Conservation (phyloP, 1,140 invertebrate genomes). For the Wiebesia pumilae region DNA sequence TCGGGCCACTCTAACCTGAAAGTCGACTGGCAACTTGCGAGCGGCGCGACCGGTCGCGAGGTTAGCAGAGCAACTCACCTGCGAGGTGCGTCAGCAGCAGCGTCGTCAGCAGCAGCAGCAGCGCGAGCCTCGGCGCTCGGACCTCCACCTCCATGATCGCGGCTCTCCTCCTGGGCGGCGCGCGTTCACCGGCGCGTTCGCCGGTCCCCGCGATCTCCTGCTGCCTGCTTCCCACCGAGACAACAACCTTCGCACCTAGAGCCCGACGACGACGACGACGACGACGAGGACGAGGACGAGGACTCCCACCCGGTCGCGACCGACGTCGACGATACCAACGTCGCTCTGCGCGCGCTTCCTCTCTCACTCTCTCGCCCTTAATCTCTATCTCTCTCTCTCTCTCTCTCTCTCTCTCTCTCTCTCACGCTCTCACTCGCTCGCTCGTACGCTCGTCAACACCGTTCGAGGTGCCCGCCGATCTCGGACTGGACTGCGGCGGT, state of each 20-base stretch:
- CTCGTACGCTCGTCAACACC: too few relatives aligned
- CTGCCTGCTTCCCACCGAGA: too few relatives aligned
- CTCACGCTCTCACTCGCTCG: neutral
- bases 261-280: neutral
- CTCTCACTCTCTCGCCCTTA: neutral
- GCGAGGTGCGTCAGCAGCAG: neutral
- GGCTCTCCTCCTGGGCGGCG: neutral
- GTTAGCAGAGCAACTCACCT: conserved; percentile 19
- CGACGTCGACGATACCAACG: too few relatives aligned
- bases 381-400: neutral
- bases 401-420: neutral
- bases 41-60: neutral
- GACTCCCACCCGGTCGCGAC: too few relatives aligned
- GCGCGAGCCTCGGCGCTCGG: neutral
- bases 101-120: neutral
- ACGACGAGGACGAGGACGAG: neutral
- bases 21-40: neutral
- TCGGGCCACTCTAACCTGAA: conserved; percentile 1
- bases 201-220: neutral
- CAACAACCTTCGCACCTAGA: neutral
- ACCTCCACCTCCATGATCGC: neutral
- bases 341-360: neutral
- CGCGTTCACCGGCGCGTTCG: neutral
- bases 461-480: conserved; percentile 47
- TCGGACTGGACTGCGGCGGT: conserved; percentile 41